phyloP scores from a whole-genome alignment of 2,888 invertebrate species.

The Perithous albicinctus region DNA sequence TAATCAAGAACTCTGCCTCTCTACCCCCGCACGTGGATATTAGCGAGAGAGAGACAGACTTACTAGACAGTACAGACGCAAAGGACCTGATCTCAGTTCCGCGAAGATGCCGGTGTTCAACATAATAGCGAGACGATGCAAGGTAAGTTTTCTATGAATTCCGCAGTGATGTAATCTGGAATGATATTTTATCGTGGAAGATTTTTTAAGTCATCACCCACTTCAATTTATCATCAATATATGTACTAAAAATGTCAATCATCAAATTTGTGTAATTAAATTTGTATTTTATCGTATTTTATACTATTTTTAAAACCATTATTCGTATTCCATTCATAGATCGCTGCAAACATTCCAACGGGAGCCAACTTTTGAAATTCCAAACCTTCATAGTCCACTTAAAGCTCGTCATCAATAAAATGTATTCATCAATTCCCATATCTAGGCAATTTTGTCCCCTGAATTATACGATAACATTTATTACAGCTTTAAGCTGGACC shows the following conservation, averaged over 20 bases:
- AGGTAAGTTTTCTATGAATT: slow-evolving; percentile 84
- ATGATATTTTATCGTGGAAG: not conserved
- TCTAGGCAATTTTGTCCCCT: not conserved
- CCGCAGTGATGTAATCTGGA: not conserved
- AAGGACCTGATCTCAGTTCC: slow-evolving; percentile 40
- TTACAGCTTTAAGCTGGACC: not conserved
- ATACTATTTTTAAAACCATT: no score
- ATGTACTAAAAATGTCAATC: not conserved
- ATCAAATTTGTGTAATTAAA: not conserved
- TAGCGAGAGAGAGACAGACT: slow-evolving; percentile 44
- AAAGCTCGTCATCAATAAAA: no score
- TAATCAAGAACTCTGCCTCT: slow-evolving; percentile 53
- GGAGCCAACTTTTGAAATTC: no score
- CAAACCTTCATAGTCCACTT: no score
- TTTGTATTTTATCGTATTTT: not conserved
- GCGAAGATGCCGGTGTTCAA: slow-evolving; percentile 87
- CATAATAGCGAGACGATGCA: slow-evolving; percentile 87
- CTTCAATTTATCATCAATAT: not conserved
- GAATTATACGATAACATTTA: not conserved
- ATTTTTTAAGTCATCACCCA: not conserved
- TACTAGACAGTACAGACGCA: slow-evolving; percentile 33
- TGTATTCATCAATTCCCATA: no score
- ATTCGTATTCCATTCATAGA: no score
- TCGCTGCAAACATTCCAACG: no score
- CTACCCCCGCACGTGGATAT: slow-evolving; percentile 54